phyloP scores from a whole-genome alignment of 2,113 vertebrate genomes.

The Oryzias curvinotus region DNA sequence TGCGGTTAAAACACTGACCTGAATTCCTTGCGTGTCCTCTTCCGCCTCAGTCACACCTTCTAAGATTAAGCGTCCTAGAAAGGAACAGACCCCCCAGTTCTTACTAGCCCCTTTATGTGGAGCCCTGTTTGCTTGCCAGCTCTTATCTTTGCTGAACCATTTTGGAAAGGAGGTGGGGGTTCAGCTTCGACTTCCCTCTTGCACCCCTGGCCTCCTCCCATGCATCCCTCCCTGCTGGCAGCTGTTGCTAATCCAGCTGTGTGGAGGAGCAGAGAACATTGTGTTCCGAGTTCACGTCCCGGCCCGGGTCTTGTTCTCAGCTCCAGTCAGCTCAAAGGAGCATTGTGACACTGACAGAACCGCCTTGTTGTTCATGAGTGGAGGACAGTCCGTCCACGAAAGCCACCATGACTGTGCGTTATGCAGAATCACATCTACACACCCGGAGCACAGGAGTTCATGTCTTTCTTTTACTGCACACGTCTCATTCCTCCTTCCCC shows the following conservation, averaged over 20 bases:
- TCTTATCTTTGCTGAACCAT: constrained; percentile 41
- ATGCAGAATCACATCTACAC: not conserved
- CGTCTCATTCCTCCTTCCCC: constrained; percentile 1
- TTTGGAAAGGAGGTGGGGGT: constrained; percentile 29
- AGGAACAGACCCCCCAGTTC: constrained; percentile 19
- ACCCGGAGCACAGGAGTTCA: too few species aligned
- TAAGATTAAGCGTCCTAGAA: constrained; percentile 46
- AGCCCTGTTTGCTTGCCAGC: constrained; percentile 6
- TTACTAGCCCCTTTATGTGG: constrained; percentile 21
- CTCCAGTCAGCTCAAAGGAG: constrained; percentile 36
- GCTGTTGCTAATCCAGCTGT: constrained; percentile 66
- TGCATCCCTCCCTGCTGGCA: constrained; percentile 52
- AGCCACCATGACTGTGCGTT: constrained; percentile 7
- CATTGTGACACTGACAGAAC: constrained; percentile 55
- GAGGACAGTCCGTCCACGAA: constrained; percentile 7
- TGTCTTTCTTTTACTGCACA: too few species aligned
- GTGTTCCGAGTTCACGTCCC: constrained; percentile 62
- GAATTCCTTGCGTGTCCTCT: constrained; percentile 23
- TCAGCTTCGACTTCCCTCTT: constrained; percentile 19
- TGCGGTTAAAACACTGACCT: constrained; percentile 34
- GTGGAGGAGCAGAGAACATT: constrained; percentile 66
- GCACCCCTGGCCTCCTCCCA: constrained; percentile 37
- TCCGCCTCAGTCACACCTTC: constrained; percentile 49
- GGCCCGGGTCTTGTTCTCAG: constrained; percentile 49
- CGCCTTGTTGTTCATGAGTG: constrained; percentile 11